phyloP scores from a whole-genome alignment of 2,888 invertebrate genomes.

The Thalpophila matura region DNA sequence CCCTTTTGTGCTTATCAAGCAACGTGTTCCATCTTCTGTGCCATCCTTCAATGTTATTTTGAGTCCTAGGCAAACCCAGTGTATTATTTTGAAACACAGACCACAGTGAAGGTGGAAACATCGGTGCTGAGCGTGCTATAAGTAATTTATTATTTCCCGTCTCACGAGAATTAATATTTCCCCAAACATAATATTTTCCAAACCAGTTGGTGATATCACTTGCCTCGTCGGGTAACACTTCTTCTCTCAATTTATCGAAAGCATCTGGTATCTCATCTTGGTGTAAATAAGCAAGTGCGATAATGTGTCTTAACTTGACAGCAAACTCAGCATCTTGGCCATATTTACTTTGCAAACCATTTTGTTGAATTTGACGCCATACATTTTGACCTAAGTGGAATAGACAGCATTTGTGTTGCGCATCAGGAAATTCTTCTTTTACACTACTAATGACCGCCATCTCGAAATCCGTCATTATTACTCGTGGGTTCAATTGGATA shows the following conservation, averaged over 20 bases:
- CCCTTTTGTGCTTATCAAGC: too few relatives aligned
- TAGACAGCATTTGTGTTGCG: slow-evolving; percentile 16
- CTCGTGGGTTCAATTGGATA: slow-evolving; percentile 5
- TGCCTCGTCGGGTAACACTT: neutral
- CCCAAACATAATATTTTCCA: neutral
- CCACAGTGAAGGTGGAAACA: slow-evolving; percentile 21
- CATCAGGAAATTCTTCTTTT: slow-evolving; percentile 10
- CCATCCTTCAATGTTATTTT: slow-evolving; percentile 10
- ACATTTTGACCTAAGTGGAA: slow-evolving; percentile 30
- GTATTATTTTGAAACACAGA: slow-evolving; percentile 15
- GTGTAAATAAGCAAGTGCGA: neutral
- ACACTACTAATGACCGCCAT: slow-evolving; percentile 17
- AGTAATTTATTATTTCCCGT: slow-evolving; percentile 6
- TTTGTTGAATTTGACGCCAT: slow-evolving; percentile 27
- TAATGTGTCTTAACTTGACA: neutral
- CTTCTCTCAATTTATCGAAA: neutral
- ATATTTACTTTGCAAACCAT: slow-evolving; percentile 11
- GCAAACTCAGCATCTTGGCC: neutral
- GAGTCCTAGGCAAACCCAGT: slow-evolving; percentile 17
- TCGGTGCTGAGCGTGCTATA: slow-evolving; percentile 9
- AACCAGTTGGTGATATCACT: neutral
- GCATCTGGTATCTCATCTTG: neutral
- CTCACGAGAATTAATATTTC: slow-evolving; percentile 3
- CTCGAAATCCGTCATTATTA: slow-evolving; percentile 27
- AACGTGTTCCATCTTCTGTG: too few relatives aligned